These are phyloP conservation scores for Agriotes lineatus DNA, from an alignment of 2,888 invertebrate species.

Conservation along the genomic window DNA sequence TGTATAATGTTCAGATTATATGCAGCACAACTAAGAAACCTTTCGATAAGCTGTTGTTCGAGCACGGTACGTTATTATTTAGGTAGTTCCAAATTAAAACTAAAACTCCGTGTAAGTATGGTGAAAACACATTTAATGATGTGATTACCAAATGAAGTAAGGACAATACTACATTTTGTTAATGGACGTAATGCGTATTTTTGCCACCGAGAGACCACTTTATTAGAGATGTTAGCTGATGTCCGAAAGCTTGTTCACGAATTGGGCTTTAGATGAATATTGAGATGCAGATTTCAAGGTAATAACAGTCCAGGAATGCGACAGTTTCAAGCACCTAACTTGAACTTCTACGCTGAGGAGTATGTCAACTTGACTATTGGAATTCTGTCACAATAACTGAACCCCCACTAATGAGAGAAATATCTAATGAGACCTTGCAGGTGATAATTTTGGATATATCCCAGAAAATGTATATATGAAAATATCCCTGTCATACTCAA, in stretches of 20 bases:
- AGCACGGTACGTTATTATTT: slow-evolving; percentile 36
- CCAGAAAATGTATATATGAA: neutral
- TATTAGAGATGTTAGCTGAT: neutral
- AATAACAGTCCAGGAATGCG: neutral
- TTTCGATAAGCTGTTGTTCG: slow-evolving; percentile 29
- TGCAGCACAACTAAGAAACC: slow-evolving; percentile 38
- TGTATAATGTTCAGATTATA: slow-evolving; percentile 47
- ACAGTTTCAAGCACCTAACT: neutral
- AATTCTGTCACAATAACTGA: neutral
- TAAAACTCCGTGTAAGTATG: neutral
- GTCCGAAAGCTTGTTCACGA: neutral
- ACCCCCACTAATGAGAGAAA: too few relatives aligned
- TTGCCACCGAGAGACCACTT: neutral
- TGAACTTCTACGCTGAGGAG: slow-evolving; percentile 1
- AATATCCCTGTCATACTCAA: slow-evolving; percentile 6
- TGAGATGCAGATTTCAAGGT: neutral
- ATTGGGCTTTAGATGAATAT: slow-evolving; percentile 1
- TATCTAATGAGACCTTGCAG: too few relatives aligned
- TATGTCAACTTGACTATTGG: slow-evolving; percentile 2
- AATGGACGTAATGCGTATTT: neutral
- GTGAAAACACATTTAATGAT: too few relatives aligned
- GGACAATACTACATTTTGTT: too few relatives aligned
- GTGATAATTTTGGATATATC: slow-evolving; percentile 1
- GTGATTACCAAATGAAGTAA: neutral
- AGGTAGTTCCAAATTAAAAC: slow-evolving; percentile 40